Percentiles rank a stretch among this genome's conserved stretches.
Evolutionary conservation across 64 coral and sea anemone species (phyloP).

Genomic region (Montipora sp.): DNA sequence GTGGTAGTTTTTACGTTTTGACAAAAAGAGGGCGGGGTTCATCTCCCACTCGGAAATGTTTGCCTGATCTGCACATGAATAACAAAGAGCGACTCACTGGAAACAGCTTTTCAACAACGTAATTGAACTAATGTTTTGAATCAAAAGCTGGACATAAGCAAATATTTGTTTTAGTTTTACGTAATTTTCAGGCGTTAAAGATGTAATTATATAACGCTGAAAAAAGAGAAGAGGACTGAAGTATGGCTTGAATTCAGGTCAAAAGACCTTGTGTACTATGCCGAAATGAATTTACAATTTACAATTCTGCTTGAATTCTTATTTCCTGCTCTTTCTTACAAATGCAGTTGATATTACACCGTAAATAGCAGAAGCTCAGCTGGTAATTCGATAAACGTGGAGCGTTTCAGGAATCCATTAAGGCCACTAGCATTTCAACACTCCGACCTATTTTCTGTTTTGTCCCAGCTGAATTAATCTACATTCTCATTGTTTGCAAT

Average conservation of each 20-base stretch:
- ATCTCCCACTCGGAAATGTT: neutral
- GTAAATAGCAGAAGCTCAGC: conserved; percentile 22
- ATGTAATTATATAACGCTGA: neutral
- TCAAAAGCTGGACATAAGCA: neutral
- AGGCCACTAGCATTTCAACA: neutral
- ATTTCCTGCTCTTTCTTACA: neutral
- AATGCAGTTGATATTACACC: neutral
- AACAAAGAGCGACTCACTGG: neutral
- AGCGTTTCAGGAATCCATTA: neutral
- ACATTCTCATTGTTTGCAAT: conserved; percentile 4
- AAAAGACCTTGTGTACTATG: no score
- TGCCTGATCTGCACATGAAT: neutral
- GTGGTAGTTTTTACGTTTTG: conserved; percentile 16
- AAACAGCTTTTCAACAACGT: conserved; percentile 11
- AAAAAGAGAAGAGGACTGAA: neutral
- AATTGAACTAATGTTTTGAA: neutral
- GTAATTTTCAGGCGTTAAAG: neutral
- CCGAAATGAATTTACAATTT: neutral
- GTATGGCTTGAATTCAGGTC: neutral
- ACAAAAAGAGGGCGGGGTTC: conserved; percentile 17
- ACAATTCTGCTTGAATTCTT: neutral
- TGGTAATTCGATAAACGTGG: conserved; percentile 1
- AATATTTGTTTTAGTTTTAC: conserved; percentile 28
- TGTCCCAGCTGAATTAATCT: neutral
- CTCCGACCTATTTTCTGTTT: conserved; percentile 18